Evolutionary conservation across 2,888 invertebrate species (phyloP).

Genomic region (Nomada goodeniana): DNA sequence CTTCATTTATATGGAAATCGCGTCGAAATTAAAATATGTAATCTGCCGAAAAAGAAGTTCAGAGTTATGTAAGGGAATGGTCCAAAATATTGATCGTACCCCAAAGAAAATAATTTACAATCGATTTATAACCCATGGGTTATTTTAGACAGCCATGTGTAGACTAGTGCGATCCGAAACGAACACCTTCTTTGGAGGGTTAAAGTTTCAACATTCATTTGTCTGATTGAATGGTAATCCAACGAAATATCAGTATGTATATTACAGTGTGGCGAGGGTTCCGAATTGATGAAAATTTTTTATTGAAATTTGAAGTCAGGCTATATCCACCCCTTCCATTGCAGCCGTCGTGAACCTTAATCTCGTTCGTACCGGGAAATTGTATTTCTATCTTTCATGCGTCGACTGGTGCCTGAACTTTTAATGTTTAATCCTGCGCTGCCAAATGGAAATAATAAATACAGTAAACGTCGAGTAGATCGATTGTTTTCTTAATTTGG

Average conservation of each 20-base stretch:
- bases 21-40: too few species aligned
- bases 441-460: slow-evolving; percentile 54
- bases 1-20: too few species aligned
- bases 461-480: slow-evolving; percentile 35
- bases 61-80: too few species aligned
- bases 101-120: too few species aligned
- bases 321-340: slow-evolving; percentile 47
- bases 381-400: slow-evolving; percentile 62
- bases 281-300: slow-evolving; percentile 64
- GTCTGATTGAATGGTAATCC: slow-evolving; percentile 59
- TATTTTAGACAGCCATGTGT: background rate
- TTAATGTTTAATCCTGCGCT: slow-evolving; percentile 41
- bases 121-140: too few species aligned
- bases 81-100: too few species aligned
- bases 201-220: slow-evolving; percentile 42
- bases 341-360: slow-evolving; percentile 52
- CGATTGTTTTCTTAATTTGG: background rate
- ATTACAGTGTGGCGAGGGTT: slow-evolving; percentile 10
- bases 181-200: background rate
- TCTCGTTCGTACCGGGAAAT: slow-evolving; percentile 60
- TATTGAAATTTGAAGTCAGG: slow-evolving; percentile 68
- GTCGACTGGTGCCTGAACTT: slow-evolving; percentile 42
- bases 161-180: background rate
- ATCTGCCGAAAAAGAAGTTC: too few species aligned
- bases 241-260: slow-evolving; percentile 32